Percentiles rank a stretch among this genome's conserved stretches.
Evolutionary conservation across 2,113 vertebrate species (phyloP).

Genomic region (Aptenodytes forsteri): DNA sequence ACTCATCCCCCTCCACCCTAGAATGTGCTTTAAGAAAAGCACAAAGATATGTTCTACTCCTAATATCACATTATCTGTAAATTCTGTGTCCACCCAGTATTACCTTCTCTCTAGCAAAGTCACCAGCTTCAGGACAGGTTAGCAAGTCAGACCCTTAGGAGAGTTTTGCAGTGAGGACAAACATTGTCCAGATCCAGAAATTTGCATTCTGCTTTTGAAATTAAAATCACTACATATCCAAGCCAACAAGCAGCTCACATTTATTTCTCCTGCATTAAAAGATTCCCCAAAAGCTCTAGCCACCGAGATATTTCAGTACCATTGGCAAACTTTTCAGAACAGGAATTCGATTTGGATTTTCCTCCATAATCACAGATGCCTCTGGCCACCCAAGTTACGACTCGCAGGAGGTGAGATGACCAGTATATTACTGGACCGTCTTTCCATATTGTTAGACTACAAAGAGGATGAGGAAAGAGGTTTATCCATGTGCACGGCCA

Average conservation of each 20-base stretch:
- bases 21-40: background rate
- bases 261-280: background rate
- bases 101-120: background rate
- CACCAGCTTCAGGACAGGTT: background rate
- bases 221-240: background rate
- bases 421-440: background rate
- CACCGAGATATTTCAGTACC: accelerated
- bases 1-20: background rate
- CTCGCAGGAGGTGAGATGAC: background rate
- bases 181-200: background rate
- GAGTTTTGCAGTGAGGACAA: background rate
- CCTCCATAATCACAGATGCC: background rate
- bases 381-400: background rate
- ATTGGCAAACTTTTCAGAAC: background rate
- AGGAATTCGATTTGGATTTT: background rate
- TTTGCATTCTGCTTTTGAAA: background rate
- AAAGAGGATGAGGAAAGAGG: background rate
- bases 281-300: background rate
- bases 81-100: background rate
- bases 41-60: background rate
- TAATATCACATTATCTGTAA: background rate
- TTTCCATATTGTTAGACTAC: too few relatives aligned
- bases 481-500: accelerated
- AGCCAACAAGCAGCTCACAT: background rate
- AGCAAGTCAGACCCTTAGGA: background rate